Evolutionary conservation across 2,113 vertebrate genomes (phyloP).

Genomic region (Mellivora capensis): DNA sequence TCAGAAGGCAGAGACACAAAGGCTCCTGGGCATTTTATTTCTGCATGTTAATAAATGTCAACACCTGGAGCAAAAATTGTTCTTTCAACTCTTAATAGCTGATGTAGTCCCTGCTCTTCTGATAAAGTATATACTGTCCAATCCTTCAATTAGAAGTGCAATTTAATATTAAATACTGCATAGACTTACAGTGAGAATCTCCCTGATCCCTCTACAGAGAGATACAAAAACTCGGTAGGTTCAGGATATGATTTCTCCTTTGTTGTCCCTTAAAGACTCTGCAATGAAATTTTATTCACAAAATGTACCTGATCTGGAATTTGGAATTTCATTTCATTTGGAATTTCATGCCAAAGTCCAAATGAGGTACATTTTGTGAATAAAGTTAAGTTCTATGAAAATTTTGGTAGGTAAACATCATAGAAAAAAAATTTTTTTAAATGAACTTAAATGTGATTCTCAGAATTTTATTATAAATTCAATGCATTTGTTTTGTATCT

Average conservation of each 20-base stretch:
- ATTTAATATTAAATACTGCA: not conserved
- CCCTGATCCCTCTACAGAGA: not conserved
- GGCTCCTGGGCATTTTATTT: not conserved
- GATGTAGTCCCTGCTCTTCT: not conserved
- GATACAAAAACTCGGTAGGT: rapidly evolving
- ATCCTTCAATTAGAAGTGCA: not conserved
- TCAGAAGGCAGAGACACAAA: not conserved
- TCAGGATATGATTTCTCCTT: not conserved
- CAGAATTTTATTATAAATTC: not conserved
- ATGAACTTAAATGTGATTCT: not conserved
- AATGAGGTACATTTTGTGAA: not conserved
- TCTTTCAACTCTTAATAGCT: not conserved
- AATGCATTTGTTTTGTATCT: not conserved
- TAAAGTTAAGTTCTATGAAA: not conserved
- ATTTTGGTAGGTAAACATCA: not conserved
- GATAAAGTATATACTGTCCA: not conserved
- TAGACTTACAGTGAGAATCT: not conserved
- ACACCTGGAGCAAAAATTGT: not conserved
- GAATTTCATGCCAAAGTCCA: not conserved
- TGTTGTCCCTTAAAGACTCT: not conserved
- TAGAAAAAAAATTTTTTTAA: not conserved
- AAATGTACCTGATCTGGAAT: not conserved
- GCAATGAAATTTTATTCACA: not conserved
- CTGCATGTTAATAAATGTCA: not conserved
- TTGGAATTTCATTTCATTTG: not conserved